phyloP scores from a whole-genome alignment of 2,797 vertebrate species.

The Oophaga sylvatica region DNA sequence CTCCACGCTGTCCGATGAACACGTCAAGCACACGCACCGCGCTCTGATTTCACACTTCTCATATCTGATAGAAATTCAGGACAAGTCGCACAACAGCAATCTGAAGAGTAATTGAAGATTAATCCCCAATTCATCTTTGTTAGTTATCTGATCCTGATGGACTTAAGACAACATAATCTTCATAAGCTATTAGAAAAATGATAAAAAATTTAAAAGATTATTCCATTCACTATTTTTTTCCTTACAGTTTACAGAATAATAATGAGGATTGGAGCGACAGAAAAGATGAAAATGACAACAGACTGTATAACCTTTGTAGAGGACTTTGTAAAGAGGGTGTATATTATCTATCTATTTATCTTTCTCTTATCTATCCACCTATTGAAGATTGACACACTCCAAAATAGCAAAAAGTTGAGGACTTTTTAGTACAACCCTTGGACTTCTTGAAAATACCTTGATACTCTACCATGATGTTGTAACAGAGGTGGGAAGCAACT shows the following conservation, averaged over 20 bases:
- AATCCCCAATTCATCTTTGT: constrained; percentile 64
- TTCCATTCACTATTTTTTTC: constrained; percentile 65
- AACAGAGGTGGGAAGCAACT: too few relatives aligned
- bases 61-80: constrained; percentile 64
- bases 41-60: constrained; percentile 12
- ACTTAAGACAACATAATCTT: constrained; percentile 65
- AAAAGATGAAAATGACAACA: not conserved
- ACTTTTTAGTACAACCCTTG: too few relatives aligned
- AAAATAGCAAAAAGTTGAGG: too few relatives aligned
- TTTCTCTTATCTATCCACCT: not conserved
- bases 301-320: not conserved
- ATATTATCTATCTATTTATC: not conserved
- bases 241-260: constrained; percentile 53
- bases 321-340: not conserved
- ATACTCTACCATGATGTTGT: too few relatives aligned
- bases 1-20: constrained; percentile 31
- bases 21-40: constrained; percentile 14
- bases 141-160: constrained; percentile 66
- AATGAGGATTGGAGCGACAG: constrained; percentile 45
- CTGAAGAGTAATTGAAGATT: constrained; percentile 65
- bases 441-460: too few relatives aligned
- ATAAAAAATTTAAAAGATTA: constrained; percentile 70
- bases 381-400: too few relatives aligned
- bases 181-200: constrained; percentile 65
- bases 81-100: constrained; percentile 63